A percentile compares a stretch with the other conserved stretches of the same genome.
These are phyloP conservation scores for Rapana venosa DNA, from an alignment of 2,888 invertebrate genomes.

Conservation along the genomic window DNA sequence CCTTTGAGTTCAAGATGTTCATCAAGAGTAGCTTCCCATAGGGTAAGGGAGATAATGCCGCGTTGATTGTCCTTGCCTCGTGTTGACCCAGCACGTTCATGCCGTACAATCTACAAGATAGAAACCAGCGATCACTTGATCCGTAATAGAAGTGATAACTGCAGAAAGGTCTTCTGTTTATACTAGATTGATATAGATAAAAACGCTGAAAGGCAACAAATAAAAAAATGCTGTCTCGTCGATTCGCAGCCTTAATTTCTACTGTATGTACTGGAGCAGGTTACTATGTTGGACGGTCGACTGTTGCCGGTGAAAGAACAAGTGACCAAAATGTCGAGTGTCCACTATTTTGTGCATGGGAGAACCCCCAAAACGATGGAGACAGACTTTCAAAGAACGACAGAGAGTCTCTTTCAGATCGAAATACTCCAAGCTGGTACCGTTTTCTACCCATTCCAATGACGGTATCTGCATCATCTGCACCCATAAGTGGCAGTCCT, in stretches of 20 bases:
- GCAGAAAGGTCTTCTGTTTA: not conserved
- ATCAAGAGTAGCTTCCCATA: not conserved
- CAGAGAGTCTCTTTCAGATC: not conserved
- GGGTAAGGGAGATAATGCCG: not conserved
- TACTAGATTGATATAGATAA: not conserved
- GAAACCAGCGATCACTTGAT: not conserved
- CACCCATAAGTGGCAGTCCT: not conserved
- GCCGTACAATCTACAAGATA: too few species aligned
- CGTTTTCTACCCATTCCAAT: slow-evolving; percentile 9
- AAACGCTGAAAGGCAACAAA: not conserved
- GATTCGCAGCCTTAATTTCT: slow-evolving; percentile 31
- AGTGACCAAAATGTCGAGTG: not conserved
- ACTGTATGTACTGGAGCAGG: slow-evolving; percentile 32
- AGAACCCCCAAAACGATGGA: too few species aligned
- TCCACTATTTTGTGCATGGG: not conserved
- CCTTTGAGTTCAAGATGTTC: not conserved
- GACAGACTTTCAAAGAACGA: not conserved
- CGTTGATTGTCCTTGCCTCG: not conserved
- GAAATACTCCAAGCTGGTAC: slow-evolving; percentile 31
- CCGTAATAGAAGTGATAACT: not conserved
- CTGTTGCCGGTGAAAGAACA: not conserved
- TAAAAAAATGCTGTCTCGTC: slow-evolving; percentile 28
- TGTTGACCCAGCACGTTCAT: not conserved
- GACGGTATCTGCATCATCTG: not conserved
- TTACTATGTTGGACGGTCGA: slow-evolving; percentile 16